Percentiles rank a stretch among this genome's conserved stretches.
phyloP scores from a whole-genome alignment of 2,888 invertebrate genomes.

The Phengaris alcon region DNA sequence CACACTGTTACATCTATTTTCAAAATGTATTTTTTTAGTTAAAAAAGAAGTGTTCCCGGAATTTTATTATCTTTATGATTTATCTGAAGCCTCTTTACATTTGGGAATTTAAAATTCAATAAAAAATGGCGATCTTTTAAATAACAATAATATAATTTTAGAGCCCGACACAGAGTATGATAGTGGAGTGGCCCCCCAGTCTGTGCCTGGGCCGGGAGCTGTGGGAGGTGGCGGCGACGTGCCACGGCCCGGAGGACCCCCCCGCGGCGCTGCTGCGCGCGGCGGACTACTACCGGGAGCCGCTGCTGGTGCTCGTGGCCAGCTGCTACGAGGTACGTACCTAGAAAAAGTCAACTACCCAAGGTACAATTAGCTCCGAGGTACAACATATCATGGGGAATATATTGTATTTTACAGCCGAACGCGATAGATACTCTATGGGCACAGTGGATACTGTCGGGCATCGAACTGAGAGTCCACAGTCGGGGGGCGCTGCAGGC shows the following conservation, averaged over 20 bases:
- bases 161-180: constrained; percentile 54
- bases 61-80: no score
- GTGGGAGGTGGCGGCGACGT: constrained; percentile 82
- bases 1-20: no score
- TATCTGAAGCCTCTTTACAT: no score
- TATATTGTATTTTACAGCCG: constrained; percentile 58
- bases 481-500: constrained; percentile 49
- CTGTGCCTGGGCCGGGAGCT: constrained; percentile 68
- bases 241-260: constrained; percentile 85
- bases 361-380: no score
- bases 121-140: no score
- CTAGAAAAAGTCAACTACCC: no score
- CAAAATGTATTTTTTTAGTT: no score
- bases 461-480: constrained; percentile 50
- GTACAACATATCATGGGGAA: no score
- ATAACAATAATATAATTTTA: constrained; percentile 33
- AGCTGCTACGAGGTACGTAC: constrained; percentile 82
- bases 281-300: constrained; percentile 77
- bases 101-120: no score
- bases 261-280: constrained; percentile 82
- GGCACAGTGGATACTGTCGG: constrained; percentile 79
- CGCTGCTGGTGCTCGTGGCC: constrained; percentile 82
- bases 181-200: constrained; percentile 67
- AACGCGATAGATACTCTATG: constrained; percentile 81
- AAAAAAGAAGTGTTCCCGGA: no score